Evolutionary conservation across 2,797 vertebrate genomes (phyloP), one percentile per base, ranked within the genome.

Genomic region (Eptatretus atami): DNA sequence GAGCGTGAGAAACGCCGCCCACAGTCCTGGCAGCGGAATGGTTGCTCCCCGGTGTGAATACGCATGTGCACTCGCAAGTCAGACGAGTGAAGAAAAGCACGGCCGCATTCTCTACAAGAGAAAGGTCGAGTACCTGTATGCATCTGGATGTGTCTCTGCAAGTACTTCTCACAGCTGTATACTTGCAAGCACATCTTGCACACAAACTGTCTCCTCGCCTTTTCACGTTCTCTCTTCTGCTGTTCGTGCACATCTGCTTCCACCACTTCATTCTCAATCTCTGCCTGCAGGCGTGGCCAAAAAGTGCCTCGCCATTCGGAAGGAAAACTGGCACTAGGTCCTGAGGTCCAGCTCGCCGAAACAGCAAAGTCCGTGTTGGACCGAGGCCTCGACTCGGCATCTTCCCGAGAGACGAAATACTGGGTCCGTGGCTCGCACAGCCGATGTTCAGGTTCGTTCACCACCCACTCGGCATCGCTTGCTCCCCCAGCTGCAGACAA

Each of bases 141-240:
- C 57, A 24, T 61, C 57, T n/a, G 15, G 15, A n/a, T 24, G 57
- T 61, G 57, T 24, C 57, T n/a, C 57, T 12, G 57, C 57, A 61
- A 24, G 11, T 61, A 61, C 15, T 24, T n/a, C 57, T 61, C 57
- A 24, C 57, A n/a, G 57, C 57, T 12, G 57, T n/a, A 61, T n/a
- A n/a, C 15, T 24, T 61, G 57, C 57, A n/a, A n/a, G 57, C 57
- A 61, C 57, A n/a, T 61, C 57, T 61, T 61, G 57, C 57, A 61
- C 15, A 61, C 55, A 60, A 19, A 14, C 14, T 60, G 55, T 60
- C 6, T 19, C 19, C 55, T 19, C 9, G 55, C 14, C 14, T 19
- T 60, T 60, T 15, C 55, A 15, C 19, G 14, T 6, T 60, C 14
- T 14, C 19, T 14, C 6, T 60, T 4, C 14, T 9, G 55, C 14